Conservation (phyloP, 2,113 vertebrate genomes). For the Ctenodactylus gundi region DNA sequence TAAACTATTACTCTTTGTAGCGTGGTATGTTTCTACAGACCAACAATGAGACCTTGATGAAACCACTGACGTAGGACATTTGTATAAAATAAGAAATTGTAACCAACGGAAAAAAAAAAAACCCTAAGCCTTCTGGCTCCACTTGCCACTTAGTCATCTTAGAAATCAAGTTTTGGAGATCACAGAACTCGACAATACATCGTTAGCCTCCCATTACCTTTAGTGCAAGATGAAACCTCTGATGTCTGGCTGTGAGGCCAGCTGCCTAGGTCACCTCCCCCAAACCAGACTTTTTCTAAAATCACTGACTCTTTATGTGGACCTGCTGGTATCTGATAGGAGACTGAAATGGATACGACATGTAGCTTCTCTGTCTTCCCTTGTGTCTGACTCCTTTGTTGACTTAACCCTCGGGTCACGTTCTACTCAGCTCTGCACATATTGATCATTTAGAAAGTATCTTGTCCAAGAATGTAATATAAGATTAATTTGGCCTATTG, state of each 20-base stretch:
- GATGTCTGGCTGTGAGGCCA: neutral
- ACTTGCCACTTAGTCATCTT: neutral
- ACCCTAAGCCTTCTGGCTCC: neutral
- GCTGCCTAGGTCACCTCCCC: neutral
- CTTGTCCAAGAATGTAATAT: neutral
- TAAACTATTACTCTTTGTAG: neutral
- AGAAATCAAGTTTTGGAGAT: neutral
- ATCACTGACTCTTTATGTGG: too few species aligned
- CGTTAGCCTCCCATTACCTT: neutral
- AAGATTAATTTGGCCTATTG: neutral
- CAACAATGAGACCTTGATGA: neutral
- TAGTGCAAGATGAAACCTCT: neutral
- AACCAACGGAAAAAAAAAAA: neutral
- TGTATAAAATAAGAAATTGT: neutral
- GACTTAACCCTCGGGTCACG: neutral
- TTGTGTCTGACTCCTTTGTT: neutral
- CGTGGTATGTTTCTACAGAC: neutral
- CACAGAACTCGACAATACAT: neutral
- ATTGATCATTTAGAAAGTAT: neutral
- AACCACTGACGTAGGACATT: neutral
- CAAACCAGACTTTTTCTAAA: neutral
- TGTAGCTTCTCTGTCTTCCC: neutral
- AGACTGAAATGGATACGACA: neutral
- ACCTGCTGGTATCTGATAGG: too few species aligned
- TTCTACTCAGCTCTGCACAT: neutral